These are phyloP conservation scores for Plecturocebus donacophilus DNA, from an alignment of 2,113 vertebrate species.

Conservation along the genomic window DNA sequence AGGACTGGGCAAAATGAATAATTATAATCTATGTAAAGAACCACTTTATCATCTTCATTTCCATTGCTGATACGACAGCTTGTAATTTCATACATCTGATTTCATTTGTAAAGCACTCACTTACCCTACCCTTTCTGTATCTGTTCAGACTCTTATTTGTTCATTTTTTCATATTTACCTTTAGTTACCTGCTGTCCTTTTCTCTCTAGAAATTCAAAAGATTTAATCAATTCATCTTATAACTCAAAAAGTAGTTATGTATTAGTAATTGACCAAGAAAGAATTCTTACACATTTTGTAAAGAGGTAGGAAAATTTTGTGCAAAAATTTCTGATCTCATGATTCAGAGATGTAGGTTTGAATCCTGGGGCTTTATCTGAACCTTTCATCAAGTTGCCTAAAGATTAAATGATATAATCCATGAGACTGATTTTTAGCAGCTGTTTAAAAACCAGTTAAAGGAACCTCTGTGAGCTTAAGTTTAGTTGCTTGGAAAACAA, in stretches of 20 bases:
- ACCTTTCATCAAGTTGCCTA: not conserved
- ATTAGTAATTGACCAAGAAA: not conserved
- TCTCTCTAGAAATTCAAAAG: conserved; percentile 77
- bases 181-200: conserved; percentile 80
- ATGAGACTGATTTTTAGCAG: not conserved
- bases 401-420: not conserved
- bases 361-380: not conserved
- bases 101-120: conserved; percentile 95
- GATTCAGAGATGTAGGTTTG: not conserved
- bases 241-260: conserved; percentile 18
- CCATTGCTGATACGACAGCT: conserved; percentile 94
- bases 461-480: not conserved
- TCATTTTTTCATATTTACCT: conserved; percentile 83
- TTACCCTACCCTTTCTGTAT: conserved; percentile 86
- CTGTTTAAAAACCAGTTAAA: not conserved
- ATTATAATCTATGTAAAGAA: conserved; percentile 92
- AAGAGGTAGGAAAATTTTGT: not conserved
- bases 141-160: conserved; percentile 81
- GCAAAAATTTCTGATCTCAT: not conserved
- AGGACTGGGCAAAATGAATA: conserved; percentile 90
- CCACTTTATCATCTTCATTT: conserved; percentile 95
- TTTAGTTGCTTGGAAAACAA: conserved; percentile 27
- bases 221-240: conserved; percentile 51
- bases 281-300: not conserved
- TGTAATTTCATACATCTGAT: conserved; percentile 98